Conservation (phyloP, 2,888 invertebrate species). For the Adela reaumurella region DNA sequence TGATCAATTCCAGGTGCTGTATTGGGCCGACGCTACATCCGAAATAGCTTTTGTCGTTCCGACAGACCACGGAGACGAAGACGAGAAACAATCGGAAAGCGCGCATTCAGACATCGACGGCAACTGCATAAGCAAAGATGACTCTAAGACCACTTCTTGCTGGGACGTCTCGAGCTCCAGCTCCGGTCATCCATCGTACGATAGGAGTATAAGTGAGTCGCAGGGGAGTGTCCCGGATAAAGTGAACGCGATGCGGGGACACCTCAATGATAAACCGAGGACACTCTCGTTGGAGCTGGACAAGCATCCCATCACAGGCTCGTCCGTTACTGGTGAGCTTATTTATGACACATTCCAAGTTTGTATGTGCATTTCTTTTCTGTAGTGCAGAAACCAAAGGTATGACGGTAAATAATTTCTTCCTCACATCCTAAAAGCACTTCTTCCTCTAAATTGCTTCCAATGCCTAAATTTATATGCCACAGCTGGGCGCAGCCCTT, state of each 20-base stretch:
- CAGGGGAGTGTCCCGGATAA: slow-evolving; percentile 19
- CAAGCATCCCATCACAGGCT: slow-evolving; percentile 44
- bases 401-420: too few species aligned
- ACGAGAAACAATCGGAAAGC: slow-evolving; percentile 26
- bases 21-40: slow-evolving; percentile 93
- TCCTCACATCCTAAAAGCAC: too few species aligned
- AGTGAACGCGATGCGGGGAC: not conserved
- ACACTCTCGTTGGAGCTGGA: slow-evolving; percentile 70
- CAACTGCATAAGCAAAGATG: slow-evolving; percentile 25
- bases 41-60: slow-evolving; percentile 97
- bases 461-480: too few species aligned
- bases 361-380: too few species aligned
- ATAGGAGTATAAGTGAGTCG: slow-evolving; percentile 56
- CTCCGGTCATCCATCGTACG: slow-evolving; percentile 39
- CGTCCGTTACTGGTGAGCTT: slow-evolving; percentile 22
- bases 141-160: slow-evolving; percentile 18
- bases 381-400: too few species aligned
- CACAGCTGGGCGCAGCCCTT: too few species aligned
- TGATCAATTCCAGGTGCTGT: slow-evolving; percentile 58
- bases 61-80: slow-evolving; percentile 34
- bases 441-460: too few species aligned
- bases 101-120: slow-evolving; percentile 49
- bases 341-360: not conserved
- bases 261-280: slow-evolving; percentile 55
- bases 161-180: slow-evolving; percentile 36